Base-by-base conservation (phyloP, 2,888 invertebrate genomes). In the Amaurobius ferox region DNA sequence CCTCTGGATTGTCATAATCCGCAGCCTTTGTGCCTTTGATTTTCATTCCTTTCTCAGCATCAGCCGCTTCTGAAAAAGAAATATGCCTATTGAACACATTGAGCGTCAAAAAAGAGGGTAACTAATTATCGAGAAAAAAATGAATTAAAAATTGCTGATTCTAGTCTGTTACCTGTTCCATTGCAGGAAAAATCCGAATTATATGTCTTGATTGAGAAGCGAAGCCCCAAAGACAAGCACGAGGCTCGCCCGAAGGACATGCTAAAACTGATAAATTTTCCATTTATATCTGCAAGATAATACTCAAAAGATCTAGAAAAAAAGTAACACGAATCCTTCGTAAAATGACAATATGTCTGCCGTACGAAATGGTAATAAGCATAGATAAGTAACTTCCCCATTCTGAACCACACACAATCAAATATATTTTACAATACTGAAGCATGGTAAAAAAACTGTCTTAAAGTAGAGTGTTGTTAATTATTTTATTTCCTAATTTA, bases 1-100 rank as follows among this genome's bases (percentile, higher is more conserved):
- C 87, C 72, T 87, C 87, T 1, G 87, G 87, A 62, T 87, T 64
- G 32, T 87, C 87, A 64, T 87, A 78, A 55, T 77, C 72, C 16
- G 68, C 87, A n/a, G 76, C 87, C 48, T 68, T 81, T 9, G 72
- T 40, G 3, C 77, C 78, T 30, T 61, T 73, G n/a, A 78, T 78
- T 68, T 68, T 78, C 26, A 64, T 30, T 6, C 48, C 87, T 44
- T 87, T 81, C 39, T 87, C 87, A 11, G 29, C 62, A 48, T 40
- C 70, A 23, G 64, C 78, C 3, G 81, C 87, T 78, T 86, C 78
- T 78, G 39, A 9, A 70, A 64, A 67, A 23, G 13, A 19, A 7
- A 26, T 23, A 44, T 0, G 26, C 19, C 30, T 16, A 35, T n/a
- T n/a, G n/a, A n/a, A n/a, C n/a, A n/a, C n/a, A n/a, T n/a, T n/a